Evolutionary conservation across 2,113 vertebrate species (phyloP).

Genomic region (Notarius quadriscutis): DNA sequence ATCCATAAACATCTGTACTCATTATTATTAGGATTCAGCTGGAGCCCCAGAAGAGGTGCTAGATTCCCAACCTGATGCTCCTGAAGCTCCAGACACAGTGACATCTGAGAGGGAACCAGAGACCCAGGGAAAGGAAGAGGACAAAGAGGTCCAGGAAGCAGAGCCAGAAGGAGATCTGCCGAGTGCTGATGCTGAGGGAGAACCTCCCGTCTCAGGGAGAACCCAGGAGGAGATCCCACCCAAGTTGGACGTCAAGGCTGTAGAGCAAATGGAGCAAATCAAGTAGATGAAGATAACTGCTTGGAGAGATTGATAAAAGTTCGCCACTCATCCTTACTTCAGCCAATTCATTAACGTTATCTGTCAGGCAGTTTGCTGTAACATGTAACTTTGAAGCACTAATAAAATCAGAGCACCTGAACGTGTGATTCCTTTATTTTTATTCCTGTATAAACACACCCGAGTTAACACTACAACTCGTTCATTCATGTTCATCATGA

Average conservation of each 20-base stretch:
- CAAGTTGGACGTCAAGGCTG: conserved; percentile 29
- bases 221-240: conserved; percentile 25
- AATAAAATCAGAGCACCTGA: conserved; percentile 50
- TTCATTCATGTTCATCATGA: neutral
- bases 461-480: neutral
- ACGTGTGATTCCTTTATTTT: neutral
- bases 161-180: conserved; percentile 1
- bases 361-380: conserved; percentile 37
- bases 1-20: neutral
- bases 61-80: conserved; percentile 40
- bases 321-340: conserved; percentile 9
- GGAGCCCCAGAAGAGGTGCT: conserved; percentile 22
- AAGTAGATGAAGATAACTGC: neutral
- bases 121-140: conserved; percentile 36
- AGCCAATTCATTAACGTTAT: neutral
- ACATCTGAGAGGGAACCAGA: conserved; percentile 46
- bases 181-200: neutral
- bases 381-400: conserved; percentile 40
- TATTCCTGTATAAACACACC: neutral
- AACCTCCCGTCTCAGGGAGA: conserved; percentile 11
- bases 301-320: neutral
- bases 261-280: neutral
- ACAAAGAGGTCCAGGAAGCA: neutral
- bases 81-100: conserved; percentile 39
- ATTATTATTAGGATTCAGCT: neutral